phyloP scores from a whole-genome alignment of 2,113 vertebrate species.

The Grantiella picta region DNA sequence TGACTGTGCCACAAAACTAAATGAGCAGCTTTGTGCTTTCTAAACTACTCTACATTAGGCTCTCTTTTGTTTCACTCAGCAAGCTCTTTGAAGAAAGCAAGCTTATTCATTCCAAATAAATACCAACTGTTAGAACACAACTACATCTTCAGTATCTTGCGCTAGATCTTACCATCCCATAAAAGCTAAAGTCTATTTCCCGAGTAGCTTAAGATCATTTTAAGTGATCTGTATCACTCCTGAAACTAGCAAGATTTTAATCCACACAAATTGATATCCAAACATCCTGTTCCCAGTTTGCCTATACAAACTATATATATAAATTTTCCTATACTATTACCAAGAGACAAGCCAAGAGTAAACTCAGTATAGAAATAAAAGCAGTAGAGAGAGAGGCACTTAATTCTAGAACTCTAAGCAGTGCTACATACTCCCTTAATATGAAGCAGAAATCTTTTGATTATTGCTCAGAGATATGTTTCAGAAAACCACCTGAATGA shows the following conservation, averaged over 20 bases:
- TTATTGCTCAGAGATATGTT: background rate
- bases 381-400: background rate
- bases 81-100: background rate
- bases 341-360: background rate
- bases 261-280: background rate
- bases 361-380: background rate
- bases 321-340: background rate
- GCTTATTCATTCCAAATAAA: background rate
- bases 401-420: background rate
- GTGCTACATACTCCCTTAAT: background rate
- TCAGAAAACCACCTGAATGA: constrained; percentile 82
- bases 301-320: too few species aligned
- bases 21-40: background rate
- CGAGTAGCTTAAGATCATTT: background rate
- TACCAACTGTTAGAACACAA: background rate
- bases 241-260: background rate
- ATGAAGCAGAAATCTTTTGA: background rate
- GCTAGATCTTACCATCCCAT: background rate
- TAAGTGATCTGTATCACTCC: background rate
- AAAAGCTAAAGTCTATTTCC: background rate
- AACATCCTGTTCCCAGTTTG: background rate
- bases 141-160: background rate
- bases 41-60: background rate
- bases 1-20: background rate
- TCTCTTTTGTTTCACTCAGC: background rate